A percentile compares a stretch with the other conserved stretches of the same genome.
Conservation (phyloP, 1,140 invertebrate species). For the Stratiolaelaps scimitus region DNA sequence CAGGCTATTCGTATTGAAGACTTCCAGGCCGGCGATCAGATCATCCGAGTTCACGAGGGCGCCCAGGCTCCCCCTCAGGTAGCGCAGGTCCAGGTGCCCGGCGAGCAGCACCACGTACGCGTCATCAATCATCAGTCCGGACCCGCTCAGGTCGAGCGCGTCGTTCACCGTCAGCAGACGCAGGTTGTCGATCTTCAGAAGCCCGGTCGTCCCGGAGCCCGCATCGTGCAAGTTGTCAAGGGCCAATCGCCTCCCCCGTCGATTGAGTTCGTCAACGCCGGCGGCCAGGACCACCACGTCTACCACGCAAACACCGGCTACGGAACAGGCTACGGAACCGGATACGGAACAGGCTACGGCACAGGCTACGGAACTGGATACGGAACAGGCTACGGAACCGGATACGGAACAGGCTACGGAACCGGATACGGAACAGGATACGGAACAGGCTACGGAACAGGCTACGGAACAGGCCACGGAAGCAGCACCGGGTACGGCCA, state of each 20-base stretch:
- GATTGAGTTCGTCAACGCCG: conserved; percentile 3
- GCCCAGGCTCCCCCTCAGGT: not conserved
- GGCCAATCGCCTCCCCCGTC: not conserved
- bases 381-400: too few species aligned
- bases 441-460: too few species aligned
- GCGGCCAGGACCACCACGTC: conserved; percentile 2
- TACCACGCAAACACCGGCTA: not conserved
- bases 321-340: too few species aligned
- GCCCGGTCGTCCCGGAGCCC: conserved; percentile 7
- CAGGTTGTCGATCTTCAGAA: conserved; percentile 9
- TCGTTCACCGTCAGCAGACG: not conserved
- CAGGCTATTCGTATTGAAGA: conserved; percentile 3
- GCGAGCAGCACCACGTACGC: conserved; percentile 5
- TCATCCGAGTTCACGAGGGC: conserved; percentile 8
- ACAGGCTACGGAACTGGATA: too few species aligned
- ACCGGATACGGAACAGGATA: too few species aligned
- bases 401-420: too few species aligned
- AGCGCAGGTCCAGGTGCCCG: conserved; percentile 2
- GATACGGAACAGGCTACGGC: too few species aligned
- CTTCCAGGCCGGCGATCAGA: not conserved
- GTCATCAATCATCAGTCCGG: conserved; percentile 17
- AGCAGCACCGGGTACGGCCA: too few species aligned
- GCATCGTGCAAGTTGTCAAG: not conserved
- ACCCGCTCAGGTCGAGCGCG: conserved; percentile 1
- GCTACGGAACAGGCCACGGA: too few species aligned